Evolutionary conservation across 2,888 invertebrate genomes (phyloP), one percentile per base, ranked within the genome.

Genomic region (Drosophila mettleri): DNA sequence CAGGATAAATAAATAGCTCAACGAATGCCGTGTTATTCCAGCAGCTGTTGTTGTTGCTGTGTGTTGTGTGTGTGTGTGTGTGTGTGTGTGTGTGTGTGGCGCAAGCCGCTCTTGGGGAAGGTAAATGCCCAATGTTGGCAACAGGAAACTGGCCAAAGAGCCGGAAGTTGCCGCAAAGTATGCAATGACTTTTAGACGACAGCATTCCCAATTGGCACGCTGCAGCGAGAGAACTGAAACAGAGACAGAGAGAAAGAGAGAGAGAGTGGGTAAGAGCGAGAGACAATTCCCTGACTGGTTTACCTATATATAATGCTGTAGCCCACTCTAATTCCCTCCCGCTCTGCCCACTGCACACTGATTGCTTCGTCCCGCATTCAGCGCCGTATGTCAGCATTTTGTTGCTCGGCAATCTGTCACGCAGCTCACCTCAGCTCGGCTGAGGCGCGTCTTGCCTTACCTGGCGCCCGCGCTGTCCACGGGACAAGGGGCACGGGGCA

Each of bases 301-400:
- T 66, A 39, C 34, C n/a, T 49, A 31, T 38, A 53, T 61, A 58
- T 69, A 43, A 67, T 22, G 14, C 20, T 14, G 1, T 22, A 8
- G 22, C 22, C 22, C 22, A 24, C 67, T 70, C 72, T 61, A 72
- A 72, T 68, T 66, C 41, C 71, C 69, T 3, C 18, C 45, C 39
- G 10, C 24, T 10, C 41, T 2, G 62, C 60, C 38, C 55, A n/a
- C 5, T 10, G 14, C 33, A 33, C 27, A 18, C 1, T 36, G 49
- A n/a, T 18, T 24, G 7, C 8, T 46, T 46, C 43, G 27, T 48
- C 63, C 74, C 83, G 86, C 78, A 86, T 88, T 71, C 36, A 55
- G 53, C n/a, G 74, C 89, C 86, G 88, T 88, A 75, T 87, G 86
- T 79, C 86, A 86, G 86, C 76, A 89, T 87, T 89, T 79, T 66